Evolutionary conservation across 1,140 invertebrate genomes (phyloP), one percentile per base, ranked within the genome.

Genomic region (Aethina tumida): DNA sequence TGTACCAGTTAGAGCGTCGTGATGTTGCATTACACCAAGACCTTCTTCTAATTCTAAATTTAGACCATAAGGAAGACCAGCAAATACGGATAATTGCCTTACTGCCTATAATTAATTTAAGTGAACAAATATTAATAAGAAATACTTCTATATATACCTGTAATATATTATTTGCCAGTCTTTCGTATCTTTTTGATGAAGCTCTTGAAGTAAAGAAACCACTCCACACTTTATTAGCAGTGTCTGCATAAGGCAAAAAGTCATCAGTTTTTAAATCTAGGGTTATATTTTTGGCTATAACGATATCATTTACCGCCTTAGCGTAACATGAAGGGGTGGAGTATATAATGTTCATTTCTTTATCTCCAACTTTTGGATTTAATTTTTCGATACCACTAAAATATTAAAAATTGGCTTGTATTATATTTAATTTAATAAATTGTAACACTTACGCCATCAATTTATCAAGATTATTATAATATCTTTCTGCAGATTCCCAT

Each of bases 171-270:
- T 81, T 81, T 2, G 71, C 70, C 45, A 67, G 58, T 29, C 77
- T 64, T 9, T 73, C 71, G 10, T 71, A 63, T 34, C 73, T 70
- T 54, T 86, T 86, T 0, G 80, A 60, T 35, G 73, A 70, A 1
- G 80, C 72, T 43, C 79, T 57, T 0, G 83, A 87, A 1, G 79
- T 84, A 54, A 80, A 91, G 57, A 84, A 91, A 1, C 87, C 87
- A 2, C 83, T 84, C 87, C 85, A 91, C 59, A 79, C 96, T 0
- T 81, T 67, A 50, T 94, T 78, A 0, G 74, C 66, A 52, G 85
- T 79, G 35, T 77, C 81, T 0, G 88, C 80, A 63, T 97, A 97
- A 0, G 95, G 93, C 51, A 97, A 93, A 66, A 95, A 96, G 49
- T 61, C 59, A 32, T 61, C 51, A 4, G 35, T 43, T 50, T 59